Percentiles rank a stretch among this genome's conserved stretches.
phyloP scores from a whole-genome alignment of 2,113 vertebrate genomes.

The Stigmatopora nigra region DNA sequence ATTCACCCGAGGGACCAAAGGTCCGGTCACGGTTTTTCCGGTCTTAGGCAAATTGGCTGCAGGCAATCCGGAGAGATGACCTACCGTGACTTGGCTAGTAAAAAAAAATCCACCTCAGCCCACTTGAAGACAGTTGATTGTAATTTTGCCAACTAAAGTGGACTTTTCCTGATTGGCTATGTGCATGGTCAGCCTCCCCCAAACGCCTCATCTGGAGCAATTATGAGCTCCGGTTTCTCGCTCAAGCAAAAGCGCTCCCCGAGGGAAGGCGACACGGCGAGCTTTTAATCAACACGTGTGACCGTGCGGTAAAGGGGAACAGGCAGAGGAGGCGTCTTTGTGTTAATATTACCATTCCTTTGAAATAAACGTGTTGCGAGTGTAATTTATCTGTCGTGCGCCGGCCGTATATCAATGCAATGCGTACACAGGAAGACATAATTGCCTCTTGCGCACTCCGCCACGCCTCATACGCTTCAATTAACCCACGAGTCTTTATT shows the following conservation, averaged over 20 bases:
- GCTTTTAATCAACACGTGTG: slow-evolving; percentile 3
- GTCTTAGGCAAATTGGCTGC: no score
- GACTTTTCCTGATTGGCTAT: background rate
- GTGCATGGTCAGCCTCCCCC: slow-evolving; percentile 3
- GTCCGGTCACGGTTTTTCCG: no score
- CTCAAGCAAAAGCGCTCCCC: background rate
- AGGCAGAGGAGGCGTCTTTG: slow-evolving; percentile 10
- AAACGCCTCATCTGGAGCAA: slow-evolving; percentile 5
- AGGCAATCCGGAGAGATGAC: no score
- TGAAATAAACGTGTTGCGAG: slow-evolving; percentile 47
- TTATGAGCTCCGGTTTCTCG: background rate
- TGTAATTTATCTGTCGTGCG: slow-evolving; percentile 38
- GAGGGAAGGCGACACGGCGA: background rate
- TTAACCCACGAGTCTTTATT: slow-evolving; percentile 66
- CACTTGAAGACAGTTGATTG: background rate
- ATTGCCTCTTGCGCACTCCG: slow-evolving; percentile 58
- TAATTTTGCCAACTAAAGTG: background rate
- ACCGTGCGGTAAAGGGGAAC: slow-evolving; percentile 2
- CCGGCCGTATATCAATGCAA: slow-evolving; percentile 35
- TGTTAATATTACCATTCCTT: slow-evolving; percentile 9
- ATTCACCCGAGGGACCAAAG: no score
- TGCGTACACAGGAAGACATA: slow-evolving; percentile 43
- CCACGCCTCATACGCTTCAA: slow-evolving; percentile 55
- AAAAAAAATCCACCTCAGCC: background rate
- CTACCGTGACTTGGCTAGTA: no score